Evolutionary conservation across 30 jellyfish, hydroid and myxozoan species (phyloP).

Genomic region (Hydractinia echinata): DNA sequence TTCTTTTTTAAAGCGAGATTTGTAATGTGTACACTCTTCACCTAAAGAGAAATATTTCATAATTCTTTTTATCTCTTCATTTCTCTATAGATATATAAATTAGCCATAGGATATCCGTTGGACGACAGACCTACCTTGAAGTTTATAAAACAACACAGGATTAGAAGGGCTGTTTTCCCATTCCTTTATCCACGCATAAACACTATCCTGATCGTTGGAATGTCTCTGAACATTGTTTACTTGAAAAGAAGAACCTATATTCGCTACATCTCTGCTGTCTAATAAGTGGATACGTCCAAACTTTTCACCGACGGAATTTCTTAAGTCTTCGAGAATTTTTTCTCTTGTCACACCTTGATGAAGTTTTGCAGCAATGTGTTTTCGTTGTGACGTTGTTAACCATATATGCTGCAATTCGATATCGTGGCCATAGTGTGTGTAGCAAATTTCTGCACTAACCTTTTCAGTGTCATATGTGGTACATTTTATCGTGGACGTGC

Average conservation of each 20-base stretch:
- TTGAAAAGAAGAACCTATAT: conserved; percentile 6
- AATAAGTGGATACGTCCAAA: conserved; percentile 13
- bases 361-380: conserved; percentile 29
- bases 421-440: conserved; percentile 32
- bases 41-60: background rate
- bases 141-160: conserved; percentile 23
- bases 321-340: conserved; percentile 19
- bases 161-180: conserved; percentile 1
- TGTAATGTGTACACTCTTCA: conserved; percentile 5
- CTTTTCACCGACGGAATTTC: conserved; percentile 9
- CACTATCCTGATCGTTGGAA: conserved; percentile 25
- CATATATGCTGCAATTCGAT: conserved; percentile 19
- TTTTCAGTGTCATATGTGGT: background rate
- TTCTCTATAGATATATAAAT: too few relatives aligned
- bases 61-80: too few relatives aligned
- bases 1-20: conserved; percentile 3
- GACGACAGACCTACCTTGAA: conserved; percentile 17
- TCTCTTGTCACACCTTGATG: conserved; percentile 31
- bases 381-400: conserved; percentile 14
- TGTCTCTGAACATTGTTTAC: conserved; percentile 23
- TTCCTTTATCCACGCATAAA: conserved; percentile 25
- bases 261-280: conserved; percentile 36
- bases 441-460: conserved; percentile 24
- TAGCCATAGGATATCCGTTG: too few relatives aligned
- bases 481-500: too few relatives aligned